These are phyloP conservation scores for Seriola dumerili DNA, from an alignment of 2,113 vertebrate species.

Conservation along the genomic window DNA sequence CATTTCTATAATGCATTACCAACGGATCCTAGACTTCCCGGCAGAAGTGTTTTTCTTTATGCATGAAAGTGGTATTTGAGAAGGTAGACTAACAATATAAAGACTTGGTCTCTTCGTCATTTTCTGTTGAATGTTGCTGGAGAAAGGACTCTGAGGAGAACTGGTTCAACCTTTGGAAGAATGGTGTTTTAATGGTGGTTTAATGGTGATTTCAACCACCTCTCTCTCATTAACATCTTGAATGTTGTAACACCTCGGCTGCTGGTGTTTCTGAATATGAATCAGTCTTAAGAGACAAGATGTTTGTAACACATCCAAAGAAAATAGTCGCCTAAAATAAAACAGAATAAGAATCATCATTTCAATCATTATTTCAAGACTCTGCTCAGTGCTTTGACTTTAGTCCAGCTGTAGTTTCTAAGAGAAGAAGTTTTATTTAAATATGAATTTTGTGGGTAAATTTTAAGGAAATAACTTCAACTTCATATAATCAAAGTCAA, in stretches of 20 bases:
- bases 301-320: background rate
- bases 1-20: constrained; percentile 54
- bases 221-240: constrained; percentile 10
- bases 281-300: background rate
- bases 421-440: background rate
- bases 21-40: constrained; percentile 24
- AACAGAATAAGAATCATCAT: constrained; percentile 37
- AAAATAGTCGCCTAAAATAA: constrained; percentile 7
- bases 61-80: constrained; percentile 46
- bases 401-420: background rate
- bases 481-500: constrained; percentile 16
- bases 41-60: constrained; percentile 37
- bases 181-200: constrained; percentile 4
- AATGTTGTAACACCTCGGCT: constrained; percentile 7
- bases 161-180: background rate
- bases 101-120: background rate
- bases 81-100: constrained; percentile 12
- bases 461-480: constrained; percentile 15
- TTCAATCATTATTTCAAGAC: background rate
- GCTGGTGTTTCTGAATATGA: background rate
- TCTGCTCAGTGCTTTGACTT: background rate
- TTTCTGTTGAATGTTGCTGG: background rate
- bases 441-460: background rate
- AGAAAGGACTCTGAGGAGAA: background rate
- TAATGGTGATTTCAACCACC: constrained; percentile 19